phyloP scores from a whole-genome alignment of 2,888 invertebrate genomes.

The Reticulitermes lucifugus region DNA sequence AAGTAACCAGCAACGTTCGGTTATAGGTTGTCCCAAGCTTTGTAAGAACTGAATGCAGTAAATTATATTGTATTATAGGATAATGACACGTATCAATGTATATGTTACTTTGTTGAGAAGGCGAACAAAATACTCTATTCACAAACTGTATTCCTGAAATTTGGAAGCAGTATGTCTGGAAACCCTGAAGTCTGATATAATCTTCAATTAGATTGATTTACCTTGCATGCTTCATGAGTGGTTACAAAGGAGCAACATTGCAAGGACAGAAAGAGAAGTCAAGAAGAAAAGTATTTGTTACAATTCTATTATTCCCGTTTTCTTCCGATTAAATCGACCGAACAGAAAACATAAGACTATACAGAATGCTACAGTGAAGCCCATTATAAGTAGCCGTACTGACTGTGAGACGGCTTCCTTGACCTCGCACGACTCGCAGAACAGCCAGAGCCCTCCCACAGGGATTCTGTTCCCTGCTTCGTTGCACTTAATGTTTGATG shows the following conservation, averaged over 20 bases:
- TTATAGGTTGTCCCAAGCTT: too few relatives aligned
- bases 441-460: conserved; percentile 3
- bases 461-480: conserved; percentile 7
- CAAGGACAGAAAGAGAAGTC: background rate
- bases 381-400: background rate
- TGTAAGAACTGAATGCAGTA: too few relatives aligned
- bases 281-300: background rate
- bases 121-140: too few relatives aligned
- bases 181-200: background rate
- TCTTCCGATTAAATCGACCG: background rate
- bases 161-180: too few relatives aligned
- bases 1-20: too few relatives aligned
- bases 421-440: background rate
- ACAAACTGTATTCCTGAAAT: too few relatives aligned
- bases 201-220: background rate
- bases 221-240: background rate
- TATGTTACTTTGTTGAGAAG: too few relatives aligned
- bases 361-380: background rate
- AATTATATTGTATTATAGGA: too few relatives aligned
- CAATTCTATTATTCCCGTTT: conserved; percentile 3
- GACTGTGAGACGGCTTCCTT: background rate
- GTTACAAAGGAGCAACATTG: background rate
- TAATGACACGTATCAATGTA: too few relatives aligned
- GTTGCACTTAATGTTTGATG: conserved; percentile 33
- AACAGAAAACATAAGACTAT: background rate